Conservation (phyloP, 2,113 vertebrate species). For the Myocastor coypus region DNA sequence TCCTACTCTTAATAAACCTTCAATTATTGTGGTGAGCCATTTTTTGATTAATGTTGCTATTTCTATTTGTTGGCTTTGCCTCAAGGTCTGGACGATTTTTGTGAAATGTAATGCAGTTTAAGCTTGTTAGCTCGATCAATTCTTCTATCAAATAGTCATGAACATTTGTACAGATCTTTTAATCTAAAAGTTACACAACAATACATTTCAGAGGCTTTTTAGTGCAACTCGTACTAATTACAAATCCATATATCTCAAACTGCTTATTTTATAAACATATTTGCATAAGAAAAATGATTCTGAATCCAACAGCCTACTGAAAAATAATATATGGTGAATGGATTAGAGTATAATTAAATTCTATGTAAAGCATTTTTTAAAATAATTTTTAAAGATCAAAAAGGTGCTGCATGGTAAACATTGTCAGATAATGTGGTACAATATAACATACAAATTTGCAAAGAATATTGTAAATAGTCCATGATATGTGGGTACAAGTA, state of each 20-base stretch:
- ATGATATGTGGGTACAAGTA: background rate
- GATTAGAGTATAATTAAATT: slow-evolving; percentile 37
- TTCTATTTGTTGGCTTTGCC: slow-evolving; percentile 86
- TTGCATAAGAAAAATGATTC: slow-evolving; percentile 32
- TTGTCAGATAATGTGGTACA: background rate
- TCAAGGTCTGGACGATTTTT: slow-evolving; percentile 83
- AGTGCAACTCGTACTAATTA: slow-evolving; percentile 17
- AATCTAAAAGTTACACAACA: slow-evolving; percentile 71
- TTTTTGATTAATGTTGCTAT: slow-evolving; percentile 91
- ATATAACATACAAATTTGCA: no score
- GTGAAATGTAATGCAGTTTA: slow-evolving; percentile 86
- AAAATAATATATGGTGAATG: slow-evolving; percentile 24
- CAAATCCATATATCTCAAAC: slow-evolving; percentile 34
- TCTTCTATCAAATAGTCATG: slow-evolving; percentile 81
- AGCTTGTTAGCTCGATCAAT: slow-evolving; percentile 86
- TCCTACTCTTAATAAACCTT: slow-evolving; percentile 89
- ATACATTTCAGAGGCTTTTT: slow-evolving; percentile 66
- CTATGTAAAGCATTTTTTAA: background rate
- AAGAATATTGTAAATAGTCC: background rate
- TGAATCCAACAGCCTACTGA: background rate
- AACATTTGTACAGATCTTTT: slow-evolving; percentile 82
- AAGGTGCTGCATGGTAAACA: background rate
- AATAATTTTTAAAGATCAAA: slow-evolving; percentile 12
- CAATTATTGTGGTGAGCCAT: slow-evolving; percentile 82
- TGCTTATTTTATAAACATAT: slow-evolving; percentile 50